phyloP scores from a whole-genome alignment of 2,797 vertebrate species.

The Eospalax fontanierii region DNA sequence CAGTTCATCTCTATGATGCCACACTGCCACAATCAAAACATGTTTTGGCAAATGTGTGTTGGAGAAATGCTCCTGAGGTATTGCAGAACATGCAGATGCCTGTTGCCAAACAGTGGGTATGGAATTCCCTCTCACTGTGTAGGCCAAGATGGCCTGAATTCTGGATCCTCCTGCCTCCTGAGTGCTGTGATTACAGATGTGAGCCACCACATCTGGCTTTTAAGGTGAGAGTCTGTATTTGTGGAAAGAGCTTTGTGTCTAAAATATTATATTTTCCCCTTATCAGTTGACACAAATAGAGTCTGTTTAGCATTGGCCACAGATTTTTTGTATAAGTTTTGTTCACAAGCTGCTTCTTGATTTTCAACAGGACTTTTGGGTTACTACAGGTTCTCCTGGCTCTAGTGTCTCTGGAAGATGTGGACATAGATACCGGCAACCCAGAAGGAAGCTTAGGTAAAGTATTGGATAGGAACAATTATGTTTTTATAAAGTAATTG shows the following conservation, averaged over 20 bases:
- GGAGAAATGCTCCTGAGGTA: not conserved
- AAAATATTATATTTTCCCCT: slow-evolving; percentile 40
- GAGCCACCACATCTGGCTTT: too few species aligned
- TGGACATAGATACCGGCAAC: slow-evolving; percentile 38
- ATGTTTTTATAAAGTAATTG: not conserved
- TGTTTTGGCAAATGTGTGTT: not conserved
- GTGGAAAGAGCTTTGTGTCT: too few species aligned
- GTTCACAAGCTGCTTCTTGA: not conserved
- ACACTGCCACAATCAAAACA: not conserved
- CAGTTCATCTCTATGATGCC: not conserved
- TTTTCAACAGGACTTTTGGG: slow-evolving; percentile 63
- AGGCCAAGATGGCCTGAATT: too few species aligned
- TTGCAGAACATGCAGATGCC: not conserved
- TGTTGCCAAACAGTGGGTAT: not conserved
- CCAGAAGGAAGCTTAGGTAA: not conserved
- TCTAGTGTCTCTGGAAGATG: slow-evolving; percentile 65
- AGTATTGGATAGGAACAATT: slow-evolving; percentile 63
- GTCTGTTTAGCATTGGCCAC: not conserved
- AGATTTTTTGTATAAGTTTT: slow-evolving; percentile 2
- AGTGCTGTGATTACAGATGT: too few species aligned
- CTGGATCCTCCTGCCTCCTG: too few species aligned
- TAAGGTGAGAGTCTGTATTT: not conserved
- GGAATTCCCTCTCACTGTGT: not conserved
- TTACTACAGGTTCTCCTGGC: slow-evolving; percentile 75
- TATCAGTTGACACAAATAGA: not conserved